Evolutionary conservation across 2,888 invertebrate species (phyloP), one percentile per base, ranked within the genome.

Genomic region (Geophilus truncorum): DNA sequence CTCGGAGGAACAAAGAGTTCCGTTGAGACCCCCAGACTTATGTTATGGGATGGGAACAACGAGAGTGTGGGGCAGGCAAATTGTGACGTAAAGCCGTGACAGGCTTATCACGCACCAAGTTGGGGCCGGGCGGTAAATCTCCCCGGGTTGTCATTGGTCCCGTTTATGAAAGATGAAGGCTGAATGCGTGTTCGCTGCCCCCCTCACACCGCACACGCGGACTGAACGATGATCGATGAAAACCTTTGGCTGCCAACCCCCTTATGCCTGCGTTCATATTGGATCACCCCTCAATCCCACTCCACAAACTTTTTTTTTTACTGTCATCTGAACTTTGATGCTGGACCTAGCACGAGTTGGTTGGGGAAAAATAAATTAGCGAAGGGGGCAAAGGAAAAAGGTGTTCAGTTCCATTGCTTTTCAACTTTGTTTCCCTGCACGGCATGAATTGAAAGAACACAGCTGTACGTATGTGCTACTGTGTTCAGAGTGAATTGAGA

Each of bases 41-140:
- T 32, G 32, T 77, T 32, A 18, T 30, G 18, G 77, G 77, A 77
- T 36, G 77, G 34, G 77, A 32, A 36, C 77, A 77, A 79, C 79
- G 57, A 34, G 62, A 57, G 57, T 57, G 32, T 70, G 70, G 70
- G 40, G 79, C 28, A 79, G 79, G 79, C 79, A 79, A 79, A 79
- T 79, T 79, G 79, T 79, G 79, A 79, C 79, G 79, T 79, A 79
- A 79, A 79, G 45, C 79, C 79, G 79, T 79, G 79, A 79, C 79
- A 79, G 79, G 79, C 79, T 79, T 79, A 79, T 79, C 79, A 79
- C 32, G 70, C 70, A 79, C 79, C 32, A 30, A 7, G 79, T 79
- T 57, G 79, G 70, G 78, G 30, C 62, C 57, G 79, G 32, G 62
- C 79, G 10, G 79, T 79, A 79, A 79, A 79, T 79, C 79, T 79